These are phyloP conservation scores for Eumerus sabulonum DNA, from an alignment of 2,888 invertebrate genomes.

Conservation along the genomic window DNA sequence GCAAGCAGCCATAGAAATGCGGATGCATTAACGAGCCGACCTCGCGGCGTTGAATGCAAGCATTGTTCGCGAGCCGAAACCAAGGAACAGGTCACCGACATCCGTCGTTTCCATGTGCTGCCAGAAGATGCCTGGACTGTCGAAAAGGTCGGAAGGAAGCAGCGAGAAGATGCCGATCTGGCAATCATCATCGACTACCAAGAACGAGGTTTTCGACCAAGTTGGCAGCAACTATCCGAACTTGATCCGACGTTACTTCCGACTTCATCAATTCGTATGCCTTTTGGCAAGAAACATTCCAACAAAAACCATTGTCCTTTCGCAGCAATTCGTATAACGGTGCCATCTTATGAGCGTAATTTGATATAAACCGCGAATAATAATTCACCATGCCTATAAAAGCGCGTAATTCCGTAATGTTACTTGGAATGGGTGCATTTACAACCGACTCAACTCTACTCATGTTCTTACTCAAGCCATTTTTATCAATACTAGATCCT, in stretches of 20 bases:
- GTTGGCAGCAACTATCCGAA: no score
- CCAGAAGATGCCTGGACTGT: no score
- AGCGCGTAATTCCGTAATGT: slow-evolving; percentile 12
- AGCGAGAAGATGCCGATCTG: no score
- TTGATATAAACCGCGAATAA: slow-evolving; percentile 21
- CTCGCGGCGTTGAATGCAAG: no score
- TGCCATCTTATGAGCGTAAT: slow-evolving; percentile 9
- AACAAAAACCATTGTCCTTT: not conserved
- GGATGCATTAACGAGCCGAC: no score
- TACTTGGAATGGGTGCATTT: slow-evolving; percentile 5
- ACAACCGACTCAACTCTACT: slow-evolving; percentile 1
- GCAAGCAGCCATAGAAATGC: no score
- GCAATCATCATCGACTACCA: no score
- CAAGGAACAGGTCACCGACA: no score
- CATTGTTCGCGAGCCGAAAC: no score
- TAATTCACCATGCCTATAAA: slow-evolving; percentile 23
- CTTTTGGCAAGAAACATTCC: slow-evolving; percentile 6
- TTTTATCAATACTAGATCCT: slow-evolving; percentile 16
- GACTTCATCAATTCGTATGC: slow-evolving; percentile 28
- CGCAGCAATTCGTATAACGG: slow-evolving; percentile 15
- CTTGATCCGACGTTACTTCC: slow-evolving; percentile 15
- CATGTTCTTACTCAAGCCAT: slow-evolving; percentile 17
- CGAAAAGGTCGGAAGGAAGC: no score
- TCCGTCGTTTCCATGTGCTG: no score
- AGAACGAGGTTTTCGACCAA: no score